phyloP scores from a whole-genome alignment of 37 sponge, comb jelly and placozoan species.

The Oopsacas minuta region DNA sequence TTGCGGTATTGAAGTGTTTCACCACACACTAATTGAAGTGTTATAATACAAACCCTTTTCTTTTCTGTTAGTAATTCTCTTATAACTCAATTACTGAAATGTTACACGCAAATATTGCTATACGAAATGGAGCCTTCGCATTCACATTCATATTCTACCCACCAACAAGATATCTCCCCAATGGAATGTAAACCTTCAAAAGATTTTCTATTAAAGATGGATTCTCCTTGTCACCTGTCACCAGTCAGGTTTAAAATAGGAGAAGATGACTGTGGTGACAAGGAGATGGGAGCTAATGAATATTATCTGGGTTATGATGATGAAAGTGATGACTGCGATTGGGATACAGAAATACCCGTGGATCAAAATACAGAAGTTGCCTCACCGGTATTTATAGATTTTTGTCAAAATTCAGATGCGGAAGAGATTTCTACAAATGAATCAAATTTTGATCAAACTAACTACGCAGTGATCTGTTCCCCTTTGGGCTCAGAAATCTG shows the following conservation, averaged over 20 bases:
- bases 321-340: background rate
- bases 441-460: background rate
- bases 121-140: background rate
- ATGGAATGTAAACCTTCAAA: too few relatives aligned
- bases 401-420: background rate
- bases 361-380: background rate
- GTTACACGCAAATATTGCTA: background rate
- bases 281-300: background rate
- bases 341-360: background rate
- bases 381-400: background rate
- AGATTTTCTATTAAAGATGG: background rate
- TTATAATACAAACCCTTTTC: background rate
- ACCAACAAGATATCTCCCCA: background rate
- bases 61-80: background rate
- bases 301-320: background rate
- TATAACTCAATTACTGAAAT: background rate
- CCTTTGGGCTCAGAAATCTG: background rate
- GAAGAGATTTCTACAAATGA: background rate
- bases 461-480: background rate
- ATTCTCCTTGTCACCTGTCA: background rate
- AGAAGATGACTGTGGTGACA: background rate
- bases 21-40: too few relatives aligned
- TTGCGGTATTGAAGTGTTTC: too few relatives aligned
- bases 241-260: background rate
- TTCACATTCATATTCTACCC: background rate